phyloP scores from a whole-genome alignment of 92 coral and sea anemone species.

The Porites cylindrica region DNA sequence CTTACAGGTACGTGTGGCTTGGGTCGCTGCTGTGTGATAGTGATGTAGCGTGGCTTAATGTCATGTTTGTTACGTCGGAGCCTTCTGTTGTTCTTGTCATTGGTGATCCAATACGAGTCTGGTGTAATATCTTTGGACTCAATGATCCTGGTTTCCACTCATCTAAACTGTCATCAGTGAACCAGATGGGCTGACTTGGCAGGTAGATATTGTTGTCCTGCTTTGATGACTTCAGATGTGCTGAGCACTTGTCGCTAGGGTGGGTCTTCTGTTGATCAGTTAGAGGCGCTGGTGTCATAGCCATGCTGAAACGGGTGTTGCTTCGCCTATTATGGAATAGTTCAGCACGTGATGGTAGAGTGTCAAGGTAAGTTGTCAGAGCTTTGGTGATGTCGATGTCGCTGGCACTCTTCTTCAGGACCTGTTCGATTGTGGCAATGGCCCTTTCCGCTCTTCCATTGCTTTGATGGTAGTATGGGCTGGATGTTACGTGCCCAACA shows the following conservation, averaged over 20 bases:
- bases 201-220: conserved; percentile 53
- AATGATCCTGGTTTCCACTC: conserved; percentile 67
- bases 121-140: conserved; percentile 63
- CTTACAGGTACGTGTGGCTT: not conserved
- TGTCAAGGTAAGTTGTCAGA: conserved; percentile 60
- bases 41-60: conserved; percentile 69
- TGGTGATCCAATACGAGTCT: conserved; percentile 79
- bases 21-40: conserved; percentile 60
- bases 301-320: conserved; percentile 73
- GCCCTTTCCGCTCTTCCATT: conserved; percentile 69
- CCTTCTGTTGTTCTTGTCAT: conserved; percentile 54
- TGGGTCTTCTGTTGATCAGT: conserved; percentile 64
- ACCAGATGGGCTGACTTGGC: conserved; percentile 68
- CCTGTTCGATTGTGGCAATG: conserved; percentile 44
- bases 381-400: conserved; percentile 69
- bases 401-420: conserved; percentile 59
- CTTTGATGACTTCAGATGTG: conserved; percentile 66
- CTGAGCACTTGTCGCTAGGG: conserved; percentile 72
- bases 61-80: conserved; percentile 65
- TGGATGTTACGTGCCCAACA: conserved; percentile 66
- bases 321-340: conserved; percentile 61
- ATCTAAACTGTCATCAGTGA: conserved; percentile 65
- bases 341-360: conserved; percentile 63
- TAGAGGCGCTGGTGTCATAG: conserved; percentile 69
- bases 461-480: conserved; percentile 64